Percentiles rank a stretch among this genome's conserved stretches.
phyloP scores from a whole-genome alignment of 2,888 invertebrate species.

The Malachius bipustulatus region DNA sequence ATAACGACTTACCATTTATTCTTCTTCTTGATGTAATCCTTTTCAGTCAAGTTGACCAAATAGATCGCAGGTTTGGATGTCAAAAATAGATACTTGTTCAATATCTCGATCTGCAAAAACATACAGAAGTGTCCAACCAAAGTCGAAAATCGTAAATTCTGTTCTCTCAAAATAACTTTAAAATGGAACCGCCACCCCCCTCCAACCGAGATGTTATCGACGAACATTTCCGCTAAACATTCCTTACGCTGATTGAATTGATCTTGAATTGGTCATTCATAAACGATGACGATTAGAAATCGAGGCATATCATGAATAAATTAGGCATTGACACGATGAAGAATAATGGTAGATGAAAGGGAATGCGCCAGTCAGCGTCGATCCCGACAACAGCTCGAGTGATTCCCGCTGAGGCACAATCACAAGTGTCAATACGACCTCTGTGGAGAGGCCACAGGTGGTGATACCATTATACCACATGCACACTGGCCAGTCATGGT shows the following conservation, averaged over 20 bases:
- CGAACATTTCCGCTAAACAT: too few species aligned
- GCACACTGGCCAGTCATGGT: slow-evolving; percentile 10
- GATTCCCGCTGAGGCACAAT: slow-evolving; percentile 22
- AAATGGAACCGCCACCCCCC: too few species aligned
- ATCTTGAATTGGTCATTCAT: too few species aligned
- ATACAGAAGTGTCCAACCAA: too few species aligned
- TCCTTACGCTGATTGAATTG: too few species aligned
- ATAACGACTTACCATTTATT: slow-evolving; percentile 78
- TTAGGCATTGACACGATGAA: slow-evolving; percentile 10
- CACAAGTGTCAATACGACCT: slow-evolving; percentile 23
- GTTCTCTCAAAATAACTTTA: too few species aligned
- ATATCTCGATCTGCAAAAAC: slow-evolving; percentile 73
- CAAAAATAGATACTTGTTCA: slow-evolving; percentile 92
- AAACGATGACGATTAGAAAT: too few species aligned
- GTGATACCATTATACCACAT: slow-evolving; percentile 23
- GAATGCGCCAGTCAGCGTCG: slow-evolving; percentile 24
- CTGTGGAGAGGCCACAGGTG: slow-evolving; percentile 26
- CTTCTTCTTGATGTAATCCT: slow-evolving; percentile 96
- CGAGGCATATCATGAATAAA: slow-evolving; percentile 3
- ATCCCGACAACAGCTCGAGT: slow-evolving; percentile 20
- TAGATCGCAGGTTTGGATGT: slow-evolving; percentile 98
- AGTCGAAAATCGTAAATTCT: too few species aligned
- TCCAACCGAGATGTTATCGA: too few species aligned
- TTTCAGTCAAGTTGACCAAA: slow-evolving; percentile 92
- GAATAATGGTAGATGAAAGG: slow-evolving; percentile 19